A percentile compares a stretch with the other conserved stretches of the same genome.
These are phyloP conservation scores for Pogoniulus pusillus DNA, from an alignment of 2,797 vertebrate genomes.

Conservation along the genomic window DNA sequence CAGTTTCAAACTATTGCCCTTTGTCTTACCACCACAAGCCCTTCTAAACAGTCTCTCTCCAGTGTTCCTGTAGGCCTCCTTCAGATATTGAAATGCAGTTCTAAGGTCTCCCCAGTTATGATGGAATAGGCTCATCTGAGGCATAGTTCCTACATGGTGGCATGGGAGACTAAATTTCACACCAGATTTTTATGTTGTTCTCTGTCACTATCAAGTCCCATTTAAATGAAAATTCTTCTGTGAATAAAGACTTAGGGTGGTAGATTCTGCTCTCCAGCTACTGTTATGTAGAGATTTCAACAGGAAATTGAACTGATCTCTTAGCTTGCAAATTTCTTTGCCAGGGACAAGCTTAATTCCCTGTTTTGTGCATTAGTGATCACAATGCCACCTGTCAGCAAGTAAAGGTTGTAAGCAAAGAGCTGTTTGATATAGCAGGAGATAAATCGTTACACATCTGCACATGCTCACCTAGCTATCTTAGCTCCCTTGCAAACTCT, in stretches of 20 bases:
- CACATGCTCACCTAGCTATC: not conserved
- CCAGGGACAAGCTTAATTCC: not conserved
- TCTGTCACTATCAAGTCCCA: not conserved
- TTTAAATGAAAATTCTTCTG: not conserved
- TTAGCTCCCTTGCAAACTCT: not conserved
- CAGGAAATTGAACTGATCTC: not conserved
- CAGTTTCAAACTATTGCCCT: too few species aligned
- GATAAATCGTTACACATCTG: rapidly evolving
- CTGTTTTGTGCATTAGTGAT: not conserved
- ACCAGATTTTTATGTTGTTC: not conserved
- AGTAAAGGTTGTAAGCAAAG: not conserved
- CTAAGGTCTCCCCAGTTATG: too few species aligned
- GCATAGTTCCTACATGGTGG: not conserved
- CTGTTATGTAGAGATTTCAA: not conserved
- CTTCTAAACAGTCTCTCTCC: too few species aligned
- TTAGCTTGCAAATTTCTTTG: not conserved
- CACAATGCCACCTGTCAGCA: not conserved
- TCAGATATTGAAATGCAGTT: too few species aligned
- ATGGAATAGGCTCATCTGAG: not conserved
- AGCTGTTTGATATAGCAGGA: not conserved
- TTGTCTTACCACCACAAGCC: too few species aligned
- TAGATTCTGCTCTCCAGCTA: not conserved
- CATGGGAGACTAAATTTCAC: not conserved
- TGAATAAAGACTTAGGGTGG: not conserved
- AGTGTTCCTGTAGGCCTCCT: too few species aligned